phyloP scores from a whole-genome alignment of 2,888 invertebrate genomes.

The Zele albiditarsus region DNA sequence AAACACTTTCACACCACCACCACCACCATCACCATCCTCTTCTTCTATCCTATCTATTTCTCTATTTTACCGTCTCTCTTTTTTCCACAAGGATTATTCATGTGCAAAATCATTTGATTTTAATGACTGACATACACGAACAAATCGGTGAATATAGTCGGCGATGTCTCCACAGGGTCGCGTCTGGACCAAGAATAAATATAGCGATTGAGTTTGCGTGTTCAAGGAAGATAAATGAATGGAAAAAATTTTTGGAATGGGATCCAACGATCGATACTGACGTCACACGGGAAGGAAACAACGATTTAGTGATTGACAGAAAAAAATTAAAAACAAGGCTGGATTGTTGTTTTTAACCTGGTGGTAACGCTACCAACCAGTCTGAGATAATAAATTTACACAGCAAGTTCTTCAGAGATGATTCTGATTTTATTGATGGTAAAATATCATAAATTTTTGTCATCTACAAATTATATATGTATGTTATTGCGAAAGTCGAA shows the following conservation, averaged over 20 bases:
- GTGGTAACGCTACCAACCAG: too few relatives aligned
- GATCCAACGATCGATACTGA: not conserved
- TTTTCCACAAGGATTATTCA: conserved; percentile 36
- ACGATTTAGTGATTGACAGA: not conserved
- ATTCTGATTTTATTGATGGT: too few relatives aligned
- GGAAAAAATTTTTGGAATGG: not conserved
- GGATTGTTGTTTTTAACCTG: too few relatives aligned
- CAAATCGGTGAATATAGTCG: conserved; percentile 44
- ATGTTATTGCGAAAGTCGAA: too few relatives aligned
- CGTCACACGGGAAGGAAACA: not conserved
- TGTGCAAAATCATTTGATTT: conserved; percentile 54
- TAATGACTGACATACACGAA: conserved; percentile 62
- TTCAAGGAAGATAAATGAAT: not conserved
- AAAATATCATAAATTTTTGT: too few relatives aligned
- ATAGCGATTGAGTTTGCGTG: conserved; percentile 6
- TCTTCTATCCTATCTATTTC: not conserved
- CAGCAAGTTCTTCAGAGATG: too few relatives aligned
- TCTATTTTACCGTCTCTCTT: conserved; percentile 24
- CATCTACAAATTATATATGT: too few relatives aligned
- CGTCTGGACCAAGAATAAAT: conserved; percentile 40
- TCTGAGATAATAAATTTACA: too few relatives aligned
- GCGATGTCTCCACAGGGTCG: conserved; percentile 37
- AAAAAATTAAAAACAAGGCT: too few relatives aligned
- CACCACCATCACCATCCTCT: not conserved
- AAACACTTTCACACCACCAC: conserved; percentile 31